A percentile compares a stretch with the other conserved stretches of the same genome.
Conservation (phyloP, 2,888 invertebrate genomes). For the Deroplatys truncata region DNA sequence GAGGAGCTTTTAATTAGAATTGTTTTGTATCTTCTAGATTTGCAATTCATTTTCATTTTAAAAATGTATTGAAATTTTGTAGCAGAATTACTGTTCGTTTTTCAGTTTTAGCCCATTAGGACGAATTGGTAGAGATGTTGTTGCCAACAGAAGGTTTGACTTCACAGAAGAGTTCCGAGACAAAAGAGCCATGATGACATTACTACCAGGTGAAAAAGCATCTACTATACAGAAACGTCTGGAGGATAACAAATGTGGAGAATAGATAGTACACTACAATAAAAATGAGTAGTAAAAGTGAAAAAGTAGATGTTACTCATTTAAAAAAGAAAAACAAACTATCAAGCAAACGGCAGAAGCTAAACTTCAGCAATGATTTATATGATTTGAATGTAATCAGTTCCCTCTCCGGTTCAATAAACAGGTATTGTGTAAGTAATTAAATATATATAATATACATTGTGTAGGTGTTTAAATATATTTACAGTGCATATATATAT, state of each 20-base stretch:
- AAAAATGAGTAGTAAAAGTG: not conserved
- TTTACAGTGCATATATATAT: too few relatives aligned
- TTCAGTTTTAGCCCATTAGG: not conserved
- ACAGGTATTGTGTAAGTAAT: not conserved
- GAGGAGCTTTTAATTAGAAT: too few relatives aligned
- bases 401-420: not conserved
- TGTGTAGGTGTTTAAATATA: too few relatives aligned
- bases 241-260: not conserved
- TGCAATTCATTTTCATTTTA: too few relatives aligned
- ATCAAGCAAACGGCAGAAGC: not conserved
- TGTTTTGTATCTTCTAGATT: too few relatives aligned
- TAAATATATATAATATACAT: not conserved
- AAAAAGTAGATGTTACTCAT: not conserved
- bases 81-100: not conserved
- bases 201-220: slow-evolving; percentile 27
- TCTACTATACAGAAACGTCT: not conserved
- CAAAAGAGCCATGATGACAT: slow-evolving; percentile 22
- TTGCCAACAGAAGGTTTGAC: slow-evolving; percentile 9
- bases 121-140: not conserved
- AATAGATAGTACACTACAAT: not conserved
- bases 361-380: not conserved
- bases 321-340: not conserved
- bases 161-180: slow-evolving; percentile 12
- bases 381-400: not conserved
- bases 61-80: too few relatives aligned